Percentiles rank a stretch among this genome's conserved stretches.
Evolutionary conservation across 2,113 vertebrate species (phyloP).

Genomic region (Cottus gobio): DNA sequence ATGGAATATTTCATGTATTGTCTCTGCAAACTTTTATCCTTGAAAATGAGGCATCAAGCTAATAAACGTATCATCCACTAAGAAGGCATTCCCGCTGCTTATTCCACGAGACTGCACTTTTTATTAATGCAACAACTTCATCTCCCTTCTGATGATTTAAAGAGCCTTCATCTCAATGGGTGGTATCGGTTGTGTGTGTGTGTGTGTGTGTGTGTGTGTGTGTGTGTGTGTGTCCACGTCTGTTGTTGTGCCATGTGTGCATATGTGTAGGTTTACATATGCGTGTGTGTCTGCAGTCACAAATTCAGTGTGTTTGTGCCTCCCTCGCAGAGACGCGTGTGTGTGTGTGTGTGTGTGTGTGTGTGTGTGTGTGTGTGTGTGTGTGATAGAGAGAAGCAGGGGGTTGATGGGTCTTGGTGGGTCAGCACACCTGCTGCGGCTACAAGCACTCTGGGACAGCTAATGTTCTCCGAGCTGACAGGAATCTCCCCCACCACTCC

Average conservation of each 20-base stretch:
- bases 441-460: conserved; percentile 85
- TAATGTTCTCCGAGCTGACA: conserved; percentile 86
- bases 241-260: conserved; percentile 23
- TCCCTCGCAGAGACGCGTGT: conserved; percentile 28
- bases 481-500: conserved; percentile 75
- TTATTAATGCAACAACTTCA: conserved; percentile 67
- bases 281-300: not conserved
- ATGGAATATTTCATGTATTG: not conserved
- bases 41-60: not conserved
- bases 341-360: conserved; percentile 26
- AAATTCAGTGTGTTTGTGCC: conserved; percentile 44
- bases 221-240: not conserved
- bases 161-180: conserved; percentile 43
- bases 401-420: conserved; percentile 81
- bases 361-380: conserved; percentile 23
- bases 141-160: conserved; percentile 45
- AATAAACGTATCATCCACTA: conserved; percentile 16
- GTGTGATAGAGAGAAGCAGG: conserved; percentile 44
- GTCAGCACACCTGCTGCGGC: conserved; percentile 86
- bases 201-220: not conserved
- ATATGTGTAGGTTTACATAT: conserved; percentile 33
- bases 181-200: not conserved
- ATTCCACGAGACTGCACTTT: conserved; percentile 47
- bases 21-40: not conserved
- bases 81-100: conserved; percentile 31